Conservation (phyloP, 2,113 vertebrate genomes). For the Campylorhamphus procurvoides region DNA sequence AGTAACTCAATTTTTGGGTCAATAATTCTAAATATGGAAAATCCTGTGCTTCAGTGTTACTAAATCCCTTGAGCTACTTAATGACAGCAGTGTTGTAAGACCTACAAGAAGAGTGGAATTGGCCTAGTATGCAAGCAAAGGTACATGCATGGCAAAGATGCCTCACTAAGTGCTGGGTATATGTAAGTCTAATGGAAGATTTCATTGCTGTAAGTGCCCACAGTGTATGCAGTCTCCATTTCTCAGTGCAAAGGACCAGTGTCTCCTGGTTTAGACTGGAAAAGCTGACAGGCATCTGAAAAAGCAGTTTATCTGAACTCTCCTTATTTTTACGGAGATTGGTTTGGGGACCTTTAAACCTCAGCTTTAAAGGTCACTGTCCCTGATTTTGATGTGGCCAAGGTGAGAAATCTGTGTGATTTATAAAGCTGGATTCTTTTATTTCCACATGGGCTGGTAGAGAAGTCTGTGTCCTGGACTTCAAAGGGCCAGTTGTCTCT, state of each 20-base stretch:
- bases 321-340: constrained; percentile 24
- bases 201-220: neutral
- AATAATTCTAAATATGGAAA: neutral
- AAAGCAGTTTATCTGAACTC: neutral
- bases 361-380: constrained; percentile 28
- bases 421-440: constrained; percentile 56
- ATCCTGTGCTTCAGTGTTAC: neutral
- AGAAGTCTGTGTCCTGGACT: constrained; percentile 76
- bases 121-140: neutral
- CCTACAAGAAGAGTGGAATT: neutral
- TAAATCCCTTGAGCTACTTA: neutral
- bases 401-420: constrained; percentile 51
- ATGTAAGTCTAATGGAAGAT: neutral
- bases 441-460: constrained; percentile 65
- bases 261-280: neutral
- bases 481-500: constrained; percentile 82
- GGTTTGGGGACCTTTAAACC: constrained; percentile 10
- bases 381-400: constrained; percentile 48
- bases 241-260: neutral
- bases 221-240: neutral
- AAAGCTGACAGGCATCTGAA: neutral
- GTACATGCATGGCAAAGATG: neutral
- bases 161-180: neutral
- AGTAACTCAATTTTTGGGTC: neutral
- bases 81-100: neutral